A percentile compares a stretch with the other conserved stretches of the same genome.
These are phyloP conservation scores for Hippocampus zosterae DNA, from an alignment of 2,113 vertebrate species.

Conservation along the genomic window DNA sequence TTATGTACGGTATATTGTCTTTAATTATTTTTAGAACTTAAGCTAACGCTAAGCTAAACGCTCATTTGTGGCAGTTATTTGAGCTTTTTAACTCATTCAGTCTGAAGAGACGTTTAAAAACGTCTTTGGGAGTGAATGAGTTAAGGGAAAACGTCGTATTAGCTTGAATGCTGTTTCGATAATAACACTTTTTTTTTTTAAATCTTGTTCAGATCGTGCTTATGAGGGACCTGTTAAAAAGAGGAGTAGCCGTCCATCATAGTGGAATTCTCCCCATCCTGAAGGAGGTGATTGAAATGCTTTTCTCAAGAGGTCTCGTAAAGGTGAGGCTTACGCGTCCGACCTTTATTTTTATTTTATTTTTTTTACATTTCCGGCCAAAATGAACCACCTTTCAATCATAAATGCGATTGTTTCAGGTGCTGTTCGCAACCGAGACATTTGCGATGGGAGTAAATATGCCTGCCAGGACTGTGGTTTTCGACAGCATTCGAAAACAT, in stretches of 20 bases:
- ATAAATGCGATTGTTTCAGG: conserved; percentile 55
- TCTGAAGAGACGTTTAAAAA: no score
- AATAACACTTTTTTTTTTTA: not conserved
- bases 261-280: conserved; percentile 90
- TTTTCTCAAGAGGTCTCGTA: conserved; percentile 82
- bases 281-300: conserved; percentile 93
- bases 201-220: conserved; percentile 71
- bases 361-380: not conserved
- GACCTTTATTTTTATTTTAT: not conserved
- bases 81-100: no score
- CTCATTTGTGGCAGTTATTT: no score
- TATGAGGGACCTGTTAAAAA: conserved; percentile 83
- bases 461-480: conserved; percentile 88
- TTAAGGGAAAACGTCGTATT: no score
- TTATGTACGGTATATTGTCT: no score
- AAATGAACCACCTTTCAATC: not conserved
- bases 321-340: conserved; percentile 63
- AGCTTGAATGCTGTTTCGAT: no score
- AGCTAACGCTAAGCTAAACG: no score
- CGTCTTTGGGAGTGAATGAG: no score
- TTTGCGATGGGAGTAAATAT: conserved; percentile 95
- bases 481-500: conserved; percentile 87
- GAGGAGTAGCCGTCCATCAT: conserved; percentile 86
- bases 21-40: no score
- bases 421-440: conserved; percentile 89